Percentiles rank a stretch among this genome's conserved stretches.
phyloP scores from a whole-genome alignment of 2,113 vertebrate species.

The Nestor notabilis region DNA sequence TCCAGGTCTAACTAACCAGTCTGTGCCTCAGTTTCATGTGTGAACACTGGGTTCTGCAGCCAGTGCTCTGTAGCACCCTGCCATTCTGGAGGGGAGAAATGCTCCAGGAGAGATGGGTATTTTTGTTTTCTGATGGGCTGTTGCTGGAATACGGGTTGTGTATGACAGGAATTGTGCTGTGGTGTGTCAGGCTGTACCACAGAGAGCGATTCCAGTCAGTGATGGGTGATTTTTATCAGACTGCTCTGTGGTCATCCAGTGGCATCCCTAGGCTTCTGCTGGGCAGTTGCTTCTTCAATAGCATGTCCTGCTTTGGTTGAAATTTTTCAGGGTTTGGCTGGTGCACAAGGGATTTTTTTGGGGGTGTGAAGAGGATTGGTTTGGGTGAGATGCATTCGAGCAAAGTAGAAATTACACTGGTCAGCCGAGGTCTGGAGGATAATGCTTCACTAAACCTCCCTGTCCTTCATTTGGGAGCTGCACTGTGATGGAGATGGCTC shows the following conservation, averaged over 20 bases:
- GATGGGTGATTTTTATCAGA: conserved; percentile 1
- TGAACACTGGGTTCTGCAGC: accelerated
- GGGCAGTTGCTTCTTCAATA: not conserved
- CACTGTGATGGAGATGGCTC: not conserved
- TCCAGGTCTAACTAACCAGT: not conserved
- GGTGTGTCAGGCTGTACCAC: conserved; percentile 23
- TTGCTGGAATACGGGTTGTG: not conserved
- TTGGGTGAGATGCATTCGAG: not conserved
- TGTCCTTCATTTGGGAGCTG: not conserved
- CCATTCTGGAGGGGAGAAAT: not conserved
- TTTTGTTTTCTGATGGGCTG: not conserved
- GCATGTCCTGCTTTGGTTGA: not conserved
- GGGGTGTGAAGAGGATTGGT: not conserved
- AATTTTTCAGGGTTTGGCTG: conserved; percentile 6
- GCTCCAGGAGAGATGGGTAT: not conserved
- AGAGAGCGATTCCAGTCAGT: conserved; percentile 8
- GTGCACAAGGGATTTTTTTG: not conserved
- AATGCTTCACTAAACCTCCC: not conserved
- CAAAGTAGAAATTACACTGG: not conserved
- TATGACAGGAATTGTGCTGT: conserved; percentile 57
- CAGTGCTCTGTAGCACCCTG: accelerated
- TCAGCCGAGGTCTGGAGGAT: not conserved
- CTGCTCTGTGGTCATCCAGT: conserved; percentile 16
- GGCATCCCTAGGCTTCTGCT: not conserved
- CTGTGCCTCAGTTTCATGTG: not conserved